Evolutionary conservation across 2,888 invertebrate genomes (phyloP).

Genomic region (Drosophila mettleri): DNA sequence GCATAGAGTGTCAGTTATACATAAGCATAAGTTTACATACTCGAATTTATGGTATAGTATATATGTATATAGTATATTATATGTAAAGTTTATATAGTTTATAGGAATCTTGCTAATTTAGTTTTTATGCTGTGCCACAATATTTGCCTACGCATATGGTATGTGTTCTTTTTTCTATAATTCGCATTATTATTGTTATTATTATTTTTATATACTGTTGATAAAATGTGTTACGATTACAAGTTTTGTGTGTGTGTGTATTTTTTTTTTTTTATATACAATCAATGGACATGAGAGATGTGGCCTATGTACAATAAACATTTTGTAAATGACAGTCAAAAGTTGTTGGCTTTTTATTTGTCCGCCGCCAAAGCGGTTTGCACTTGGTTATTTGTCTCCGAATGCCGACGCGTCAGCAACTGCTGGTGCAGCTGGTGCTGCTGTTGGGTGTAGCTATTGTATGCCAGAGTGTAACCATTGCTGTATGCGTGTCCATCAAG

Average conservation of each 20-base stretch:
- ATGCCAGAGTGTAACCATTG: constrained; percentile 64
- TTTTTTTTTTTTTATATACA: constrained; percentile 59
- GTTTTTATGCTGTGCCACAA: constrained; percentile 60
- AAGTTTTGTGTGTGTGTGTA: no score
- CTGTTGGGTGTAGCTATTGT: constrained; percentile 38
- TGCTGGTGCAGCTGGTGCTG: constrained; percentile 36
- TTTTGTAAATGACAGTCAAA: constrained; percentile 39
- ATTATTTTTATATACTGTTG: constrained; percentile 59
- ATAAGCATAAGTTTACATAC: constrained; percentile 46
- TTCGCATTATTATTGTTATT: constrained; percentile 23
- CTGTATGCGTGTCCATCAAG: constrained; percentile 74
- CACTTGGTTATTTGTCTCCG: constrained; percentile 75
- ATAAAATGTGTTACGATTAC: constrained; percentile 40
- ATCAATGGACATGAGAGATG: constrained; percentile 45
- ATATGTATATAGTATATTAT: constrained; percentile 1
- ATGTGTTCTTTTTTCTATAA: constrained; percentile 43
- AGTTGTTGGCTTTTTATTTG: constrained; percentile 43
- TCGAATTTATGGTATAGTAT: constrained; percentile 23
- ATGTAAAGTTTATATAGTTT: constrained; percentile 36
- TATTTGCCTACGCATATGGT: constrained; percentile 65
- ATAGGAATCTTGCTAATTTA: constrained; percentile 77
- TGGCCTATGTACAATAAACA: constrained; percentile 55
- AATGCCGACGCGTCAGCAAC: constrained; percentile 79
- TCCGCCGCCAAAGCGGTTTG: constrained; percentile 56
- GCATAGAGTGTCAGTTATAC: constrained; percentile 39